Base-by-base conservation (phyloP, 2,113 vertebrate species). In the Macquaria ambigua region DNA sequence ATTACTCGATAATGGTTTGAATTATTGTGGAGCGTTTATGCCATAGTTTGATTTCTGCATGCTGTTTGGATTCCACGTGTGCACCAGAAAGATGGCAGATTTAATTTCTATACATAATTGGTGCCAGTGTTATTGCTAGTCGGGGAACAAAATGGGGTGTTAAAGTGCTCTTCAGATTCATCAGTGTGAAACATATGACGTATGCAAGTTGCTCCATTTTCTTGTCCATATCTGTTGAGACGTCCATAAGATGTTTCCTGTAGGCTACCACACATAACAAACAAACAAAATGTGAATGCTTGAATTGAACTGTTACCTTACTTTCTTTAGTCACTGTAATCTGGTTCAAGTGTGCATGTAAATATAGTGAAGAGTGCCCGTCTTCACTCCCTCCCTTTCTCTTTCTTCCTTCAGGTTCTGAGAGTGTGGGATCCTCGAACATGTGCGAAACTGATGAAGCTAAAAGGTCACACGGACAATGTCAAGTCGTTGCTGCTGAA, bases 371-470 rank as follows among this genome's bases (percentile, higher is more conserved):
- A 69, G 28, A 34, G 34, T 52, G 5, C 0, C 23, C 1, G 1
- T 66, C 12, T 43, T 74, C 15, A 61, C 18, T 20, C 8, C 21
- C 21, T 56, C 5, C 5, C 39, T 55, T 15, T 48, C 18, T 53
- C 6, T 66, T 34, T 89, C 6, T 56, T 68, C 3, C 50, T 1
- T 1, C 74, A 99, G 98, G 98, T 99, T 74, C 95, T 99, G 64
- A 96, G 98, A 88, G 98, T 99, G 23, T 99, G 98, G 98, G 98
- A 99, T 92, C 98, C 98, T 1, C 96, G 98, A 81, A 99, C 98
- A 31, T 99, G 98, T 88, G 98, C 98, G 68, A 99, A 99, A 68
- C 95, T 99, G 15, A 99, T 99, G 98, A 99, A 99, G 93, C 96
- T 99, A 18, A 99, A 99, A 93, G 98, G 98, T 9, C 98, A 99